Base-by-base conservation (phyloP, 2,888 invertebrate genomes). In the Pandemis cinnamomeana region DNA sequence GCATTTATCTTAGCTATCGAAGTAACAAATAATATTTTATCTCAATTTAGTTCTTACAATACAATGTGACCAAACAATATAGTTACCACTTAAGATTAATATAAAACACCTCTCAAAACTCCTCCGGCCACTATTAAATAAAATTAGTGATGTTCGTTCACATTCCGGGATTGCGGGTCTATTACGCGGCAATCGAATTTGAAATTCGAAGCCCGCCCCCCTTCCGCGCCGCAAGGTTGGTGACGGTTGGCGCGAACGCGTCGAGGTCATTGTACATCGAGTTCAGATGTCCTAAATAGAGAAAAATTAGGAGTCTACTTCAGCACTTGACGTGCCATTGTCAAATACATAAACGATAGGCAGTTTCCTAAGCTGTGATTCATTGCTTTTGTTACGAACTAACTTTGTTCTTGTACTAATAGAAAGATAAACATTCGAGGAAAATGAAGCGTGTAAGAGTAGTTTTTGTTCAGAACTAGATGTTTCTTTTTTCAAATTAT, bases 211-310 rank as follows among this genome's bases (percentile, higher is more conserved):
- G 81, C 81, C 80, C 81, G 80, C 83, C 78, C 78, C 80, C 78
- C 81, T 81, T 78, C 79, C 84, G 81, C 80, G 81, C 79, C 11
- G 84, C 89, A 89, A 90, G 90, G 90, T 89, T 89, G 89, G 69
- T 69, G 69, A 68, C 69, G 73, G 69, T 70, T 73, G 73, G 73
- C 86, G 88, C 87, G 88, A 88, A 84, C 88, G 81, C 86, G 83
- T 36, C 89, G 91, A 92, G 92, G 92, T 92, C 92, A 89, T 86
- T 90, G 91, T 86, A 92, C 90, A 90, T 83, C 82, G 85, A 84
- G 87, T 36, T 36, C 89, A 87, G 87, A 89, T 89, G 91, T 88
- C 91, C 92, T 88, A 91, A 91, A 92, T 92, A 91, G 71, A 68
- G 70, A 74, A 76, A 74, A 76, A 74, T 76, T 76, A 74, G 76